phyloP scores from a whole-genome alignment of 2,888 invertebrate species.

The Heliconius cydno region DNA sequence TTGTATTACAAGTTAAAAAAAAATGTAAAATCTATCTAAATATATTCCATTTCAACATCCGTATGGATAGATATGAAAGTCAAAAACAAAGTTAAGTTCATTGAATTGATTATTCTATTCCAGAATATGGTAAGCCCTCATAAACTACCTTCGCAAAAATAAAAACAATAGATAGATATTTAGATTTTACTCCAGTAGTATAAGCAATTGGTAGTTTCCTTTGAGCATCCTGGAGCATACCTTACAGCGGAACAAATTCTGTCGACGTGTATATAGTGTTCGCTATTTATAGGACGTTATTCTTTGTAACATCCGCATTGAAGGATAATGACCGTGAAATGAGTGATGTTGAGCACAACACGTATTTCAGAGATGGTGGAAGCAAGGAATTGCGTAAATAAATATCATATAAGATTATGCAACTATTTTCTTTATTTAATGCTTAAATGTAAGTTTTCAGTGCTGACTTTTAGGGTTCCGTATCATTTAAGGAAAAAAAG shows the following conservation, averaged over 20 bases:
- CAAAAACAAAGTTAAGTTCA: no score
- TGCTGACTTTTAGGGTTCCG: no score
- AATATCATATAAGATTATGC: neutral
- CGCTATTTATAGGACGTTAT: slow-evolving; percentile 32
- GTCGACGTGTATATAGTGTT: slow-evolving; percentile 24
- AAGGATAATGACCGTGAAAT: slow-evolving; percentile 42
- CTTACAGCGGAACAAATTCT: slow-evolving; percentile 34
- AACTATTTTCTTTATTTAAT: no score
- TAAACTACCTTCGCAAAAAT: no score
- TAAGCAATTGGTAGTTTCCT: slow-evolving; percentile 33
- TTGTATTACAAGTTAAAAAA: no score
- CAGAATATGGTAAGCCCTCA: no score
- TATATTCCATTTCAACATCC: no score
- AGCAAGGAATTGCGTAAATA: neutral
- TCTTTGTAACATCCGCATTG: slow-evolving; percentile 32
- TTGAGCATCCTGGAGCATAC: slow-evolving; percentile 40
- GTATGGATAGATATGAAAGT: no score
- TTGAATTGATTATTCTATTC: no score
- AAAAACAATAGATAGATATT: neutral
- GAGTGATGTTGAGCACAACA: slow-evolving; percentile 8
- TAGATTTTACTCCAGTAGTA: neutral
- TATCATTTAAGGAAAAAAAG: no score
- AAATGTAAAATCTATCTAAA: no score
- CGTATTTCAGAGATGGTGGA: neutral
- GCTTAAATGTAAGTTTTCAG: no score